phyloP scores from a whole-genome alignment of 2,888 invertebrate genomes.

The Myathropa florea region DNA sequence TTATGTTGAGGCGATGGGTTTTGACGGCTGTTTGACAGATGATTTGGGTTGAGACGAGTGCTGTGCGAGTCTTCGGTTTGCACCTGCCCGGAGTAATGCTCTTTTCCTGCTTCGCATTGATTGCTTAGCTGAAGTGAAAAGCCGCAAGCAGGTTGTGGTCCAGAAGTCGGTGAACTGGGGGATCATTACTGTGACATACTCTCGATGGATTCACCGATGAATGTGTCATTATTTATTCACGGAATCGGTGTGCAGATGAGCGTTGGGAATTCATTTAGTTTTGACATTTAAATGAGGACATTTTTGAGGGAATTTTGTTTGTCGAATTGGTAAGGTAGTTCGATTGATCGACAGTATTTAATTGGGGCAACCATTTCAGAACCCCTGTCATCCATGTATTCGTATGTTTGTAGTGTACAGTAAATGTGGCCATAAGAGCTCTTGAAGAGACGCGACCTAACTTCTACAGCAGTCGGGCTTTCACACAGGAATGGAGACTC shows the following conservation, averaged over 20 bases:
- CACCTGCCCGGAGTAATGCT: not conserved
- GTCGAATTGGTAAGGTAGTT: no score
- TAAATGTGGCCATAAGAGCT: no score
- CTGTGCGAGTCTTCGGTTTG: not conserved
- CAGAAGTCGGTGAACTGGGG: not conserved
- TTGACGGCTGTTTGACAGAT: not conserved
- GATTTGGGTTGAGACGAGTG: not conserved
- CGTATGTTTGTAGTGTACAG: no score
- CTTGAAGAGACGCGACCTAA: no score
- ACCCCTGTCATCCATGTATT: no score
- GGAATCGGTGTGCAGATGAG: not conserved
- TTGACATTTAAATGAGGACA: not conserved
- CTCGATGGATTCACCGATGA: not conserved
- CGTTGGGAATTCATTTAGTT: not conserved
- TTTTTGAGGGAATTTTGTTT: not conserved
- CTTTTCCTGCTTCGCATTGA: not conserved
- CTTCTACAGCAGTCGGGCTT: no score
- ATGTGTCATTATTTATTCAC: not conserved
- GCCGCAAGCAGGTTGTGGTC: not conserved
- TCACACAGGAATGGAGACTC: no score
- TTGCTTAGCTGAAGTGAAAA: not conserved
- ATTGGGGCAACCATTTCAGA: no score
- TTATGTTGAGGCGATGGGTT: not conserved
- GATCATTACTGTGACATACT: not conserved
- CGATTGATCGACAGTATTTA: no score